These are phyloP conservation scores for Sceliomorpha sp. DNA, from an alignment of 2,888 invertebrate genomes.

Conservation along the genomic window DNA sequence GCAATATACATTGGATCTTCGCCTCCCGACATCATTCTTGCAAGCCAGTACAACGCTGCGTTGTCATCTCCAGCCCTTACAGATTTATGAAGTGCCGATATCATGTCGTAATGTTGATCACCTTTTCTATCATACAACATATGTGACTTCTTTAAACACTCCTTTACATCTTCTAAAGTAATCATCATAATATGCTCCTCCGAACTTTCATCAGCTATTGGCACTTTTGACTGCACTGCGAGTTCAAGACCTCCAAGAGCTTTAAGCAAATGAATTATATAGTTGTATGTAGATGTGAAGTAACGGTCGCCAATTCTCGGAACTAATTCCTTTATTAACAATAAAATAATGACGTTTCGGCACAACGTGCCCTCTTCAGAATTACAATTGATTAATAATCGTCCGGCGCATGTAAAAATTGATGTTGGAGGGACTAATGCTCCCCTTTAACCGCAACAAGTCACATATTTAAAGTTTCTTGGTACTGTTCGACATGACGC, in stretches of 20 bases:
- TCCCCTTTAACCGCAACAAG: too few species aligned
- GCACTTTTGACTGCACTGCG: conserved; percentile 83
- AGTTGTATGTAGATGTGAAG: too few species aligned
- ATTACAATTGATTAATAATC: too few species aligned
- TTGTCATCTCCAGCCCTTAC: conserved; percentile 90
- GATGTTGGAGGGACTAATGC: too few species aligned
- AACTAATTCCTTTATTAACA: not conserved
- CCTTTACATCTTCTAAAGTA: conserved; percentile 85
- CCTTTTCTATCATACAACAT: conserved; percentile 89
- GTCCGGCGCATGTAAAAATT: too few species aligned
- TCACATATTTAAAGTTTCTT: too few species aligned
- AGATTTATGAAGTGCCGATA: conserved; percentile 91
- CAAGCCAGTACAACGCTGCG: conserved; percentile 91
- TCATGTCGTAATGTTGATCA: conserved; percentile 91
- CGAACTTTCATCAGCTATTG: conserved; percentile 61
- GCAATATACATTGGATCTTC: conserved; percentile 91
- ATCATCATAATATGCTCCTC: conserved; percentile 80
- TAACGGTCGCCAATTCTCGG: not conserved
- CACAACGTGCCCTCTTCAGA: too few species aligned
- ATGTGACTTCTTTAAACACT: conserved; percentile 89
- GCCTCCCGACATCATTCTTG: conserved; percentile 89
- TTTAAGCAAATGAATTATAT: conserved; percentile 71
- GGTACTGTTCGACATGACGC: too few species aligned
- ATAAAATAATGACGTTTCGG: too few species aligned
- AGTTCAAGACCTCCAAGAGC: conserved; percentile 89